phyloP scores from a whole-genome alignment of 2,888 invertebrate species.

The Micoletzkya japonica region DNA sequence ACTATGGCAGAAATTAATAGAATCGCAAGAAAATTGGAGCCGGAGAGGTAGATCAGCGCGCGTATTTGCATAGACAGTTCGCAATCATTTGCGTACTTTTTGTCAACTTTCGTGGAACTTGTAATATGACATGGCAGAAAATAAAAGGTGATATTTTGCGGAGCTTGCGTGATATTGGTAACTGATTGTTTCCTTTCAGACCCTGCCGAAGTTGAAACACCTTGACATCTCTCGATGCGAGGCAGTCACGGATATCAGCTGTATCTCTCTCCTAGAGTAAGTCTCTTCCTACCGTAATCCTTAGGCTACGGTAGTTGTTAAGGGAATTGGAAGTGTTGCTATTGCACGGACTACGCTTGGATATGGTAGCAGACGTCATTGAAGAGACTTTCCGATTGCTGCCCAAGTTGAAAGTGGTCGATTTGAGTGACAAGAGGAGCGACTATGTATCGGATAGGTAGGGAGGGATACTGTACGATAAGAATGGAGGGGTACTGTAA shows the following conservation, averaged over 20 bases:
- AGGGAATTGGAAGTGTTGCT: slow-evolving; percentile 37
- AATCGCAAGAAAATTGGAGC: too few relatives aligned
- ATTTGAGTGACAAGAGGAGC: slow-evolving; percentile 28
- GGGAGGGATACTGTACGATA: neutral
- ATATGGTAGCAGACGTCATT: slow-evolving; percentile 7
- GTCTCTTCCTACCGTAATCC: too few relatives aligned
- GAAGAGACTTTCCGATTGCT: slow-evolving; percentile 33
- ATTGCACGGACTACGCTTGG: slow-evolving; percentile 34
- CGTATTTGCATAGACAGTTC: too few relatives aligned
- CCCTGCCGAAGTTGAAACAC: slow-evolving; percentile 30
- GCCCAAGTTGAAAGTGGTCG: slow-evolving; percentile 38
- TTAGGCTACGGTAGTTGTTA: neutral
- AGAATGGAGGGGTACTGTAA: neutral
- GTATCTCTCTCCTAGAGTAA: slow-evolving; percentile 22
- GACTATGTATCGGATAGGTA: slow-evolving; percentile 25
- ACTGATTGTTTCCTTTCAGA: slow-evolving; percentile 3
- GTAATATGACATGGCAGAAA: neutral
- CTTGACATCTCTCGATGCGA: slow-evolving; percentile 43
- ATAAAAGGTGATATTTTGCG: neutral
- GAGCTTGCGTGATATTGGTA: neutral
- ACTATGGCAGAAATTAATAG: too few relatives aligned
- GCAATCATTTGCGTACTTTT: too few relatives aligned
- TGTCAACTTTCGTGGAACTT: neutral
- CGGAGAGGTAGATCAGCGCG: too few relatives aligned
- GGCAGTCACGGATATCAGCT: slow-evolving; percentile 39